These are phyloP conservation scores for Spilogale gracilis DNA, from an alignment of 2,113 vertebrate genomes.

Conservation along the genomic window DNA sequence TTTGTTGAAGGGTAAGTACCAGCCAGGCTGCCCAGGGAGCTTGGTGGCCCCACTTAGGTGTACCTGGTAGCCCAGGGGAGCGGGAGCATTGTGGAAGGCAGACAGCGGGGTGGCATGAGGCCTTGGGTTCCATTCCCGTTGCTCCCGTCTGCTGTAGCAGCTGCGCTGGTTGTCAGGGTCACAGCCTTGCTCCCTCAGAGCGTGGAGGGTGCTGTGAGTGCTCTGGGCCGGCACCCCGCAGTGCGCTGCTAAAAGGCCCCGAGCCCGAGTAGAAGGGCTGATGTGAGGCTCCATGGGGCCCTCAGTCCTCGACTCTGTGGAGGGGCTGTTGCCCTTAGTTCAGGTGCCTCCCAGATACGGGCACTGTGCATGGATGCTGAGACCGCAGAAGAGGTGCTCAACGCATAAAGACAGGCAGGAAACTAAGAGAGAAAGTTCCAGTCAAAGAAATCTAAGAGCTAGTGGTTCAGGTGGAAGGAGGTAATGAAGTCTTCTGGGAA, in stretches of 20 bases:
- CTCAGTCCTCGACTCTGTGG: not conserved
- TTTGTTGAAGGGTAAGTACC: not conserved
- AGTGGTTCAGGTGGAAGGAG: not conserved
- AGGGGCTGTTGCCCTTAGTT: not conserved
- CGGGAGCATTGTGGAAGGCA: too few species aligned
- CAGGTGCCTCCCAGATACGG: not conserved
- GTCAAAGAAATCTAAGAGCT: not conserved
- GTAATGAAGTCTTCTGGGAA: not conserved
- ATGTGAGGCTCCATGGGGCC: not conserved
- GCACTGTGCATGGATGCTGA: rapidly evolving
- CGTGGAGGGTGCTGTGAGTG: rapidly evolving
- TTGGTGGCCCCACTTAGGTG: not conserved
- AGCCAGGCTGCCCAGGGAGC: not conserved
- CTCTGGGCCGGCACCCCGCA: not conserved
- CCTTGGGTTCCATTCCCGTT: not conserved
- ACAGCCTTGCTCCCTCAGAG: not conserved
- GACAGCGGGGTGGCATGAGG: not conserved
- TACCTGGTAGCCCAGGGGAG: rapidly evolving
- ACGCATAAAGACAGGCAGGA: not conserved
- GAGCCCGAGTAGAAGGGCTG: not conserved
- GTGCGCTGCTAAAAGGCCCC: not conserved
- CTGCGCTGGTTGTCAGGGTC: not conserved
- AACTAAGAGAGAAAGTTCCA: not conserved
- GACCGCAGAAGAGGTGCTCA: not conserved
- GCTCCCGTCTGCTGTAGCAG: not conserved